A percentile compares a stretch with the other conserved stretches of the same genome.
These are phyloP conservation scores for Condylostylus longicornis DNA, from an alignment of 1,140 invertebrate species.

Conservation along the genomic window DNA sequence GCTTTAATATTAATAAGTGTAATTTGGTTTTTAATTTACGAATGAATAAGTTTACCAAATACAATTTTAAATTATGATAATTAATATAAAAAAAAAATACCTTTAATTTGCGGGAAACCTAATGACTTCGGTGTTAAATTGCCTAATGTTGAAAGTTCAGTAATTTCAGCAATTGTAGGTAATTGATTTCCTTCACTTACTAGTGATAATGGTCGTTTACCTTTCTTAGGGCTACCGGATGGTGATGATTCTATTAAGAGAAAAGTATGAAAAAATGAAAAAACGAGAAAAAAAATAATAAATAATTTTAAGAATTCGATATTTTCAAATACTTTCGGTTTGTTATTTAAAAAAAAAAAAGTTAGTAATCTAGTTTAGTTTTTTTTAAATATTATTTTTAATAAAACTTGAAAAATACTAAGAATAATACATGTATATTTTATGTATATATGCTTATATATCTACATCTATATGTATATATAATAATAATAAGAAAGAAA, in stretches of 20 bases:
- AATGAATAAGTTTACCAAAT: too few species aligned
- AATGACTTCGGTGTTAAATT: too few species aligned
- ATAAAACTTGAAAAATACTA: background rate
- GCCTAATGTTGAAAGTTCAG: slow-evolving; percentile 36
- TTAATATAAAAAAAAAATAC: too few species aligned
- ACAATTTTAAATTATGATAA: too few species aligned
- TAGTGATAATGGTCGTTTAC: slow-evolving; percentile 34
- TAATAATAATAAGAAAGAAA: too few species aligned
- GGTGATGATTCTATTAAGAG: slow-evolving; percentile 36
- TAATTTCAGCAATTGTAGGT: slow-evolving; percentile 38
- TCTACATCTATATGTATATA: background rate
- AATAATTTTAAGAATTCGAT: too few species aligned
- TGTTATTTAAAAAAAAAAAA: slow-evolving; percentile 4
- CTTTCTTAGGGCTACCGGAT: slow-evolving; percentile 38
- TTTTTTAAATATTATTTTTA: too few species aligned
- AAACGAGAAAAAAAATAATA: background rate
- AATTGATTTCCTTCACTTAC: slow-evolving; percentile 36
- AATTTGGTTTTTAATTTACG: too few species aligned
- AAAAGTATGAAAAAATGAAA: background rate
- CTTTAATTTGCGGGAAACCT: too few species aligned
- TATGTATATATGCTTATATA: background rate
- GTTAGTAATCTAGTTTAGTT: background rate
- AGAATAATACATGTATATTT: background rate
- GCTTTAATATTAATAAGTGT: too few species aligned
- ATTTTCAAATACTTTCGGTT: too few species aligned